Evolutionary conservation across 1,140 invertebrate species (phyloP).

Genomic region (Aphelinus certus): DNA sequence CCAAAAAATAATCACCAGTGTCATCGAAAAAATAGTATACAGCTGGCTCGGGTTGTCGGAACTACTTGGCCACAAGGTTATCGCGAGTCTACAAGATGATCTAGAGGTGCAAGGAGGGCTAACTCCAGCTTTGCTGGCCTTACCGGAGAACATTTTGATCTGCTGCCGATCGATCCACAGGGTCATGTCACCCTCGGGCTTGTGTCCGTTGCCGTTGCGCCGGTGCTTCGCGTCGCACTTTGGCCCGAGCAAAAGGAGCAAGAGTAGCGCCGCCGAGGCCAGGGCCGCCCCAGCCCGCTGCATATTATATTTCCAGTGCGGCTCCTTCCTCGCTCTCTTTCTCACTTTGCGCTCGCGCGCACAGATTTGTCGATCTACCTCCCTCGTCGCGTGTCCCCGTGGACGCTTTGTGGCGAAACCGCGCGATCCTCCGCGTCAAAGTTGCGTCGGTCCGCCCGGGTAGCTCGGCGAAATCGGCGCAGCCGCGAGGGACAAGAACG

Average conservation of each 20-base stretch:
- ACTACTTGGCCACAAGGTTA: too few species aligned
- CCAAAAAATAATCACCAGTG: too few species aligned
- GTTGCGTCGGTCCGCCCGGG: too few species aligned
- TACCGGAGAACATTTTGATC: slow-evolving; percentile 89
- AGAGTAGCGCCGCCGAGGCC: slow-evolving; percentile 44
- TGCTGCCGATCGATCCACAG: slow-evolving; percentile 90
- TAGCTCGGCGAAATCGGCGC: too few species aligned
- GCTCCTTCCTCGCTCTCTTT: slow-evolving; percentile 25
- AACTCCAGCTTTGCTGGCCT: slow-evolving; percentile 42
- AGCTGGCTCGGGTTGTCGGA: too few species aligned
- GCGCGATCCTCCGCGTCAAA: too few species aligned
- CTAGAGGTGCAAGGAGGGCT: too few species aligned
- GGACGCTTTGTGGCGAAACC: not conserved
- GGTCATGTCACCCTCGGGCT: slow-evolving; percentile 73
- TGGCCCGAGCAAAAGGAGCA: slow-evolving; percentile 11
- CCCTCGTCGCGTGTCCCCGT: not conserved
- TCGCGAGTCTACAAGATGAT: too few species aligned
- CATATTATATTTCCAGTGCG: slow-evolving; percentile 49
- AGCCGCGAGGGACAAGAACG: too few species aligned
- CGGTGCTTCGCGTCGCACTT: slow-evolving; percentile 50
- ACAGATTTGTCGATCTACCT: not conserved
- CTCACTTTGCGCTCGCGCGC: not conserved
- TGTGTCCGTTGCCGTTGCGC: slow-evolving; percentile 56
- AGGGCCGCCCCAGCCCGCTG: slow-evolving; percentile 52
- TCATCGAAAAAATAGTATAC: too few species aligned